Base-by-base conservation (phyloP, 1,140 invertebrate species). In the Pseudoatta argentina region DNA sequence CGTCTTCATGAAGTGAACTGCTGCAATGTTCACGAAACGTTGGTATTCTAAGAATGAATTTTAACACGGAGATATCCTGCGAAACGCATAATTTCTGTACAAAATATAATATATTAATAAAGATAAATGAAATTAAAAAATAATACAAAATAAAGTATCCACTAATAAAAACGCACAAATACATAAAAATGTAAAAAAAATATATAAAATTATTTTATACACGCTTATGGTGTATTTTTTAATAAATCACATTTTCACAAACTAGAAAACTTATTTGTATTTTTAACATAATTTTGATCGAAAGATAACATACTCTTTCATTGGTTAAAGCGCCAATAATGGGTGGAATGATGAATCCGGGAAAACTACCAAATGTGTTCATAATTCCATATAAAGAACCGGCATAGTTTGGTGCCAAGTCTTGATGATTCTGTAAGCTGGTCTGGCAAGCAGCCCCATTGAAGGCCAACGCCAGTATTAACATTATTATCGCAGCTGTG, bases 381-480 rank as follows among this genome's bases (percentile, higher is more conserved):
- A 97, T 97, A 57, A 97, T 96, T 24, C 97, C 97, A 85, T 97
- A 97, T 10, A 97, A 92, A 1, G 97, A 97, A 55, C 97, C 97
- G 24, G 98, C 98, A 95, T 96, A 98, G 93, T 98, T 98, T 2
- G 97, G 97, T 0, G 98, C 97, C 53, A 98, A 94, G 94, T 98
- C 98, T 94, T 98, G 97, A 86, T 98, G 97, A 93, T 98, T 98
- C 91, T 97, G 97, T 91, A 98, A 96, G 94, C 96, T 98, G 0
- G 98, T 98, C 72, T 98, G 96, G 27, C 97, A 98, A 0, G 97
- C 97, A 59, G 98, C 98, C 0, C 98, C 98, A 86, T 98, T 98
- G 24, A 98, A 96, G 1, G 97, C 97, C 88, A 98, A 96, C 0
- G 98, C 97, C 59, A 97, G 91, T 16, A 97, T 97, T 83, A 98